phyloP scores from a whole-genome alignment of 2,113 vertebrate genomes.

The Pyrgilauda ruficollis region DNA sequence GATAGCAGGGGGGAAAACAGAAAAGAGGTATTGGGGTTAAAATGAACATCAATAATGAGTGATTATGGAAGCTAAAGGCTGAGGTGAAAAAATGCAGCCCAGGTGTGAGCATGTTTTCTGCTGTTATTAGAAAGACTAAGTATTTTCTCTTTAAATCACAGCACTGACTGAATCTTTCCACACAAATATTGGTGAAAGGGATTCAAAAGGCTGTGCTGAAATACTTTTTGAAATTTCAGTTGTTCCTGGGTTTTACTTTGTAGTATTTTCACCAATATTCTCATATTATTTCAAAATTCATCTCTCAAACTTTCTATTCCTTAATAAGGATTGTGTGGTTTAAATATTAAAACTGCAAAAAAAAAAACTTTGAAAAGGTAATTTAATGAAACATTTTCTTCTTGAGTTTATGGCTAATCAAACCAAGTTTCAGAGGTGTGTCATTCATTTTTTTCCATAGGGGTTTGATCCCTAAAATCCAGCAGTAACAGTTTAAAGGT shows the following conservation, averaged over 20 bases:
- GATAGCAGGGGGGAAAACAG: not conserved
- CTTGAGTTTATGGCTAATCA: not conserved
- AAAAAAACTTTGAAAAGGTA: not conserved
- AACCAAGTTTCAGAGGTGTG: not conserved
- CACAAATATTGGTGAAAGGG: not conserved
- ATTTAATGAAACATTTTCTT: not conserved
- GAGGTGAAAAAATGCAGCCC: constrained; percentile 25
- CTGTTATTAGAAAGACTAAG: not conserved
- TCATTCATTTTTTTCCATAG: not conserved
- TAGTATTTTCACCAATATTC: not conserved
- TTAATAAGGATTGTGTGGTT: not conserved
- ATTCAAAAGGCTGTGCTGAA: not conserved
- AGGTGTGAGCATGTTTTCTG: constrained; percentile 10
- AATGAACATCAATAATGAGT: not conserved
- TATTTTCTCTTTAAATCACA: constrained; percentile 4
- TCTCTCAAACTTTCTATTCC: not conserved
- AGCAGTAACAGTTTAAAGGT: not conserved
- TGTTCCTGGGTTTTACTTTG: not conserved
- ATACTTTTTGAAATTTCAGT: not conserved
- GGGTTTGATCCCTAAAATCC: not conserved
- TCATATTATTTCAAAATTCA: not conserved
- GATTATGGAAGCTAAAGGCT: constrained; percentile 3
- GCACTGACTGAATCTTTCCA: not conserved
- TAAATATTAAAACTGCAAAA: not conserved
- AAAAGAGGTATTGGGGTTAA: not conserved